Evolutionary conservation across 2,797 vertebrate genomes (phyloP).

Genomic region (Decapterus maruadsi): DNA sequence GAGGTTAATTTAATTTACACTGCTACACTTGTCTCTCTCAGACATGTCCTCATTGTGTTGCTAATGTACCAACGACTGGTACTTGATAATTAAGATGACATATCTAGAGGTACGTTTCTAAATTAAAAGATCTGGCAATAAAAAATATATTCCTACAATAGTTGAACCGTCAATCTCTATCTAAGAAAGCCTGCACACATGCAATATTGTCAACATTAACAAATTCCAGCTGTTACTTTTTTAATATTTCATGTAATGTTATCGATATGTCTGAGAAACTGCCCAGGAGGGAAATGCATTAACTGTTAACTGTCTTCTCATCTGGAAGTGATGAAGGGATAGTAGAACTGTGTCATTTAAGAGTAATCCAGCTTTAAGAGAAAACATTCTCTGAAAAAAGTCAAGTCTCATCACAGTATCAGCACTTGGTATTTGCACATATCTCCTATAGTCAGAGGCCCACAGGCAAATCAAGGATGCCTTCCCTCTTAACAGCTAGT

Average conservation of each 20-base stretch:
- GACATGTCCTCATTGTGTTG: constrained; percentile 49
- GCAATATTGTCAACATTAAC: neutral
- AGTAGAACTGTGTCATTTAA: no score
- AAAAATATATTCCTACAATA: neutral
- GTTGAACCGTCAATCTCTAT: constrained; percentile 4
- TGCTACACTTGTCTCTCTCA: constrained; percentile 63
- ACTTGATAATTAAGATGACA: constrained; percentile 36
- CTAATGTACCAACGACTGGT: constrained; percentile 53
- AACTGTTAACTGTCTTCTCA: no score
- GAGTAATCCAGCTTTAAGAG: no score
- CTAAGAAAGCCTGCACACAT: neutral
- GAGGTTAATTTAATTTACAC: constrained; percentile 80
- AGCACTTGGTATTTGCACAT: neutral
- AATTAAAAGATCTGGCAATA: constrained; percentile 7
- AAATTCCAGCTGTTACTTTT: neutral
- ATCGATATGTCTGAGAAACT: neutral
- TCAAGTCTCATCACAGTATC: neutral
- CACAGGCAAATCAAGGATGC: neutral
- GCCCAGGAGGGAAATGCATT: neutral
- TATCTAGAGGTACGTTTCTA: constrained; percentile 7
- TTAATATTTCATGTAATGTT: neutral
- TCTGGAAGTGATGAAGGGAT: no score
- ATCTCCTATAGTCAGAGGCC: neutral
- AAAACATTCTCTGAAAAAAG: neutral
- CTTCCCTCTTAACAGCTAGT: constrained; percentile 4